Evolutionary conservation across 2,113 vertebrate species (phyloP).

Genomic region (Otis tarda): DNA sequence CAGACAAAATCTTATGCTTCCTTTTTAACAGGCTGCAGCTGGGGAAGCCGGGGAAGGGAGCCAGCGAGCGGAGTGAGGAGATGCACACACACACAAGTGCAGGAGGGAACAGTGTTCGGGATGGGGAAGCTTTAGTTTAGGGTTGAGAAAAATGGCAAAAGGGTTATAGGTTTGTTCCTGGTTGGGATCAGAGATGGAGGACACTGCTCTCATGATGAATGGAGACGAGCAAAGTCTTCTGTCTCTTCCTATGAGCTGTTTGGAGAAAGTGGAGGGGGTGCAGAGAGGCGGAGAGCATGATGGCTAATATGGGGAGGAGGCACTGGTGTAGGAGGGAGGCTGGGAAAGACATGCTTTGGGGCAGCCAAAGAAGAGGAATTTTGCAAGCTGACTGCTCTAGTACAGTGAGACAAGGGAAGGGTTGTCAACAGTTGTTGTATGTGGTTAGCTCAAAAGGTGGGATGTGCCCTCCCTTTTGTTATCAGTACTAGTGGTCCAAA

Average conservation of each 20-base stretch:
- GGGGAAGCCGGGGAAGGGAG: background rate
- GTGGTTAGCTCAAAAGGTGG: background rate
- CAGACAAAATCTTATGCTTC: slow-evolving; percentile 20
- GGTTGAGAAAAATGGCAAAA: background rate
- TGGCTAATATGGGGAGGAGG: background rate
- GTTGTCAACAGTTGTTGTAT: background rate
- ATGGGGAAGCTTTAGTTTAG: background rate
- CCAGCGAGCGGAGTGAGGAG: background rate
- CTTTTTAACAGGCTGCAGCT: slow-evolving; percentile 7
- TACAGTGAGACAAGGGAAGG: background rate
- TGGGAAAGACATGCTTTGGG: background rate
- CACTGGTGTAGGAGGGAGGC: background rate
- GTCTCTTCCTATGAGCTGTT: background rate
- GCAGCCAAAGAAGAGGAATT: background rate
- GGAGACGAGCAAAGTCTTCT: background rate
- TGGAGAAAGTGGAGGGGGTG: background rate
- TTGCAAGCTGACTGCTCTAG: background rate
- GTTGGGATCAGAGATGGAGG: background rate
- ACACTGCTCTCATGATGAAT: background rate
- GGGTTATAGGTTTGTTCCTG: background rate
- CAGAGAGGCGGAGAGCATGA: background rate
- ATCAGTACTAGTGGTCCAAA: background rate
- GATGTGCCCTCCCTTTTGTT: background rate
- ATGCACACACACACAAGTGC: background rate
- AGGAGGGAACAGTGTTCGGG: background rate